Conservation (phyloP, 1,140 invertebrate species). For the Drosophila ogumai region DNA sequence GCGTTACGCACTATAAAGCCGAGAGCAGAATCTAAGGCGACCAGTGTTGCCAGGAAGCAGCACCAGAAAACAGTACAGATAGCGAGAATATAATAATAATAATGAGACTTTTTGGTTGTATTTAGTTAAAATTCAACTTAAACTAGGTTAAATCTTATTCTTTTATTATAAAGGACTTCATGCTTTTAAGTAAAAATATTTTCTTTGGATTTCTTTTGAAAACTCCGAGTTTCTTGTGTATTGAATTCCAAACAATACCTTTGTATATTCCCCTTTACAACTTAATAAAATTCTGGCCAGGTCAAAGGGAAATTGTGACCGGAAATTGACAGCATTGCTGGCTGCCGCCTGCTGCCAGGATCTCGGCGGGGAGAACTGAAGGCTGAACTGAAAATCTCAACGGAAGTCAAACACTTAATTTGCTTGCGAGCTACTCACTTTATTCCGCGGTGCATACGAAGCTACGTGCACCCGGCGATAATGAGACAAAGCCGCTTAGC, state of each 20-base stretch:
- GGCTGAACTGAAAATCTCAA: constrained; percentile 42
- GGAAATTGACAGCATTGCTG: not conserved
- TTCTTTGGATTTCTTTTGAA: not conserved
- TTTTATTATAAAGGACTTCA: too few relatives aligned
- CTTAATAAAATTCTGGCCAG: not conserved
- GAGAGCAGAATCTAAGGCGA: constrained; percentile 6
- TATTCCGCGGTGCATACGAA: constrained; percentile 19
- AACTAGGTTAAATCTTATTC: not conserved
- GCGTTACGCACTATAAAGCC: constrained; percentile 74
- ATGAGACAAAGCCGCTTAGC: constrained; percentile 66
- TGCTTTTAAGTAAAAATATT: not conserved
- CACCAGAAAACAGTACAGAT: too few relatives aligned
- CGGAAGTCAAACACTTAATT: constrained; percentile 54
- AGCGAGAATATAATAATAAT: not conserved
- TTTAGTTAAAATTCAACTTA: not conserved
- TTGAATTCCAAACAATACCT: not conserved
- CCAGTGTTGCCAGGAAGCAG: not conserved
- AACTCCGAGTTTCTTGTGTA: not conserved
- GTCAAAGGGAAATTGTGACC: not conserved
- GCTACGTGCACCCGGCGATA: constrained; percentile 55
- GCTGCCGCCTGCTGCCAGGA: not conserved
- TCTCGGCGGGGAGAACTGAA: not conserved
- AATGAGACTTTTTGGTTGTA: not conserved
- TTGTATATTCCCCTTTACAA: not conserved
- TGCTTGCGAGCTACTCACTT: constrained; percentile 14